Evolutionary conservation across 2,797 vertebrate species (phyloP), one percentile per base, ranked within the genome.

Genomic region (Eurystomus glaucurus): DNA sequence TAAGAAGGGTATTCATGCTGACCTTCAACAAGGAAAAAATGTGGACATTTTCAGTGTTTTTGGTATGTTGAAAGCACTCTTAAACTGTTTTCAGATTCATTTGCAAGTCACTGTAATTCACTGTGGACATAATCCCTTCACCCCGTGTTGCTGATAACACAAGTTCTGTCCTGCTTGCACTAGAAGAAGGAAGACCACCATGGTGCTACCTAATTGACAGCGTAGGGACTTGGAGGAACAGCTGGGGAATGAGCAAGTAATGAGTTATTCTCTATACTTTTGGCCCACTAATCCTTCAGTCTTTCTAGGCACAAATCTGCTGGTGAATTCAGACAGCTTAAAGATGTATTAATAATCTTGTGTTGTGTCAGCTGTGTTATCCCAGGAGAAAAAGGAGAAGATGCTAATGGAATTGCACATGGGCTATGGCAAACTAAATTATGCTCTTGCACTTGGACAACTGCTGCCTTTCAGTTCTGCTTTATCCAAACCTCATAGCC

Each of bases 401-500:
- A 61, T 69, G 55, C 6, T 69, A 80, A 55, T 57, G 52, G 52
- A 62, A 50, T 60, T 89, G 55, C 18, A 80, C 18, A 26, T 0
- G 21, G 75, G 20, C 71, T 74, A 4, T 54, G 26, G 54, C 39
- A 62, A 72, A 89, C 12, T 54, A n/a, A 78, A 46, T 66, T 45
- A 70, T 18, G 25, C 31, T 81, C 13, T 50, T 57, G 29, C 16
- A 22, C 21, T 58, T 69, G 54, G 48, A 35, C 22, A 91, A 29
- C 66, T 72, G 58, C 74, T 89, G 41, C 54, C 39, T 92, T 93
- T 94, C 31, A 14, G 14, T 78, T 93, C 58, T 61, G 37, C 69
- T 90, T 90, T 95, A 51, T 90, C 54, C 39, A 78, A 55, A 88
- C 43, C 50, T 55, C 48, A 54, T 51, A 55, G 20, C 35, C 81